Percentiles rank a stretch among this genome's conserved stretches.
Conservation (phyloP, 1,140 invertebrate genomes). For the Pygmarrhopalites habei region DNA sequence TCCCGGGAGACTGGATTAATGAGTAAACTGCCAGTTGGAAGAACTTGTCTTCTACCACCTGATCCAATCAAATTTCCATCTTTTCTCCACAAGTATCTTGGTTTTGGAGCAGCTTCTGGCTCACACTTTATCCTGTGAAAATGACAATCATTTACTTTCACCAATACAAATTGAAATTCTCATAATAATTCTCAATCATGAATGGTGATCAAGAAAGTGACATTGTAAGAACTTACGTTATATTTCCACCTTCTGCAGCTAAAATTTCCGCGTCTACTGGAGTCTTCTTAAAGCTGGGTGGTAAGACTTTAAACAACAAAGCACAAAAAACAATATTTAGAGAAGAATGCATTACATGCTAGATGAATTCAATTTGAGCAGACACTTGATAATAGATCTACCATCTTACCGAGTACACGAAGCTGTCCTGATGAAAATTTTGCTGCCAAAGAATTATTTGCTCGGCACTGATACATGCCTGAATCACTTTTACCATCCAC, state of each 20-base stretch:
- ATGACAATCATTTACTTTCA: too few species aligned
- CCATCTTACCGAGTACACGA: conserved; percentile 66
- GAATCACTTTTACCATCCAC: conserved; percentile 74
- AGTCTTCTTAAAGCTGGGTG: conserved; percentile 81
- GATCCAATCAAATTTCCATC: conserved; percentile 70
- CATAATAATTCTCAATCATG: too few species aligned
- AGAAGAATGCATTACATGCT: too few species aligned
- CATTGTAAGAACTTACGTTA: too few species aligned
- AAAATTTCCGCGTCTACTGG: conserved; percentile 82
- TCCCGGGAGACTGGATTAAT: conserved; percentile 76
- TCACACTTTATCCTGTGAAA: conserved; percentile 84
- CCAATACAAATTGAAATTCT: too few species aligned
- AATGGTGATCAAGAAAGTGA: too few species aligned
- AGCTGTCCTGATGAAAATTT: conserved; percentile 82
- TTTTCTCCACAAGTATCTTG: conserved; percentile 78
- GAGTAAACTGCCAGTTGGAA: conserved; percentile 75
- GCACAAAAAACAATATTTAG: too few species aligned
- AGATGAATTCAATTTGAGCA: too few species aligned
- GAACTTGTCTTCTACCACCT: conserved; percentile 68
- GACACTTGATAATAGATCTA: too few species aligned
- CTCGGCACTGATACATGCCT: conserved; percentile 94
- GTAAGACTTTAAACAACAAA: conserved; percentile 56
- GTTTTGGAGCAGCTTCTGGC: conserved; percentile 87
- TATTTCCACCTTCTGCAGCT: conserved; percentile 81
- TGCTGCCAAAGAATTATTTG: conserved; percentile 78